Evolutionary conservation across 2,888 invertebrate species (phyloP).

Genomic region (Zygothrica quintamaculata): DNA sequence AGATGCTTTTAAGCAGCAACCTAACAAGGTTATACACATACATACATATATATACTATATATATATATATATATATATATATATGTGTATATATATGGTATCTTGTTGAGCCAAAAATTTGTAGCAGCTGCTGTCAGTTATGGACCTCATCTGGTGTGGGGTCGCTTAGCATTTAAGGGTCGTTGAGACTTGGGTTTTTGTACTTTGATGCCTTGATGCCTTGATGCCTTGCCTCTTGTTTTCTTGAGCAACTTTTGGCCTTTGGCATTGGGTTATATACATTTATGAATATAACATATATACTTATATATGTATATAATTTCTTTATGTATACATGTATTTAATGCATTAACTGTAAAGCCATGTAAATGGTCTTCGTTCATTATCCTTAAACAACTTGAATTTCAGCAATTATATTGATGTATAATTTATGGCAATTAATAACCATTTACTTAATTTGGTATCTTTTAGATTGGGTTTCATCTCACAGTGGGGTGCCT

Average conservation of each 20-base stretch:
- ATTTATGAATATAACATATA: background rate
- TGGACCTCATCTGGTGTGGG: slow-evolving; percentile 45
- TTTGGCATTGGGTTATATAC: slow-evolving; percentile 48
- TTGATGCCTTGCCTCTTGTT: slow-evolving; percentile 35
- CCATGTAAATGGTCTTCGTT: slow-evolving; percentile 36
- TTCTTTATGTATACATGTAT: too few relatives aligned
- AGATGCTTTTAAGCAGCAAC: slow-evolving; percentile 80
- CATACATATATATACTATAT: background rate
- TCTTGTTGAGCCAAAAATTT: slow-evolving; percentile 46
- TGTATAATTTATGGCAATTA: slow-evolving; percentile 56
- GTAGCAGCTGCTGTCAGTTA: slow-evolving; percentile 78
- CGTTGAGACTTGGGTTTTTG: slow-evolving; percentile 39
- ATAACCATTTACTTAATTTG: slow-evolving; percentile 39
- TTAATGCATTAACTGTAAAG: slow-evolving; percentile 26
- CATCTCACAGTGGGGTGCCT: slow-evolving; percentile 92
- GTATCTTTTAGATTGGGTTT: slow-evolving; percentile 89
- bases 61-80: slow-evolving; percentile 21
- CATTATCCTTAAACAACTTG: slow-evolving; percentile 20
- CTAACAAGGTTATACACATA: slow-evolving; percentile 71
- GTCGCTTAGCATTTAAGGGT: slow-evolving; percentile 69
- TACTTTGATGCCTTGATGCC: slow-evolving; percentile 26
- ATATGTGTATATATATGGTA: slow-evolving; percentile 17
- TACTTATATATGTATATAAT: slow-evolving; percentile 9
- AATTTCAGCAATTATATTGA: slow-evolving; percentile 43
- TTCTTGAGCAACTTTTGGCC: slow-evolving; percentile 41